Percentiles rank a stretch among this genome's conserved stretches.
phyloP scores from a whole-genome alignment of 1,140 invertebrate genomes.

The Meloidogyne chitwoodi region DNA sequence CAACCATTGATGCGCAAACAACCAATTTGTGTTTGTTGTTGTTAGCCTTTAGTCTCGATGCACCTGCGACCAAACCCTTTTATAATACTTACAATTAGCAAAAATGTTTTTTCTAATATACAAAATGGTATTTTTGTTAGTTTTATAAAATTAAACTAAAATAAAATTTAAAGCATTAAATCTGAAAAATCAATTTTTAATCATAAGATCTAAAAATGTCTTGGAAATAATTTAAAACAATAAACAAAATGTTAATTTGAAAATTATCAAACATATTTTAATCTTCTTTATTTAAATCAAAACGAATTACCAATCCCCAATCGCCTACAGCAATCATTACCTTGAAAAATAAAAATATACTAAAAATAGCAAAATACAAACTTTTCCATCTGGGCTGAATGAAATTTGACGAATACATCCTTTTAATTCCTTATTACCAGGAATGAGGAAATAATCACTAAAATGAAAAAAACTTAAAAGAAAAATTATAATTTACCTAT shows the following conservation, averaged over 20 bases:
- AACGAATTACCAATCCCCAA: not conserved
- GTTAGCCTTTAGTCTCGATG: not conserved
- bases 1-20: not conserved
- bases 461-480: slow-evolving; percentile 2
- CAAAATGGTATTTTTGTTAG: too few species aligned
- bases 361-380: not conserved
- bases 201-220: not conserved
- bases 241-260: not conserved
- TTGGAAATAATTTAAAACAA: not conserved
- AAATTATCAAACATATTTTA: not conserved
- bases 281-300: not conserved
- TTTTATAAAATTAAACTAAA: too few species aligned
- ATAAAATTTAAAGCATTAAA: too few species aligned
- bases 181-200: too few species aligned
- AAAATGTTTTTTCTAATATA: not conserved
- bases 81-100: not conserved
- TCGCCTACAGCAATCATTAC: not conserved
- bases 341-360: not conserved
- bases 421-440: slow-evolving; percentile 24
- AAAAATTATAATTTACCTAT: slow-evolving; percentile 6
- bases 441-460: slow-evolving; percentile 21
- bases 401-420: slow-evolving; percentile 31
- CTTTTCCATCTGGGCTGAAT: slow-evolving; percentile 25
- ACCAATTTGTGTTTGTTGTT: not conserved
- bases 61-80: not conserved